Conservation (phyloP, 2,888 invertebrate genomes). For the Spisula solida region DNA sequence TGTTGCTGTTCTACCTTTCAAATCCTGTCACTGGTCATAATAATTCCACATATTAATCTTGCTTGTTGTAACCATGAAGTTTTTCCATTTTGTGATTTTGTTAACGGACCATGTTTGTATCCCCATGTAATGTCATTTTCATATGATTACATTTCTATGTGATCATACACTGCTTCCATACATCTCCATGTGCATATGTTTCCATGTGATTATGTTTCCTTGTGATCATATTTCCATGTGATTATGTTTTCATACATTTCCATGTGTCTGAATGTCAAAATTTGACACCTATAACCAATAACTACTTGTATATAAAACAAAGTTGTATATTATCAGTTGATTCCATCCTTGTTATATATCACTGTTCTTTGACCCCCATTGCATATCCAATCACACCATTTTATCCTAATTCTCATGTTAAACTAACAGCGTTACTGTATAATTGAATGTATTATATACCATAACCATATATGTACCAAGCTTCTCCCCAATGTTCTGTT, state of each 20-base stretch:
- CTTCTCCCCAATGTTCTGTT: neutral
- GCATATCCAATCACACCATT: constrained; percentile 1
- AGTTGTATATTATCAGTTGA: too few species aligned
- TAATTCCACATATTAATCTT: neutral
- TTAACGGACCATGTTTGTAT: too few species aligned
- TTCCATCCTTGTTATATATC: too few species aligned
- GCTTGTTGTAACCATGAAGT: neutral
- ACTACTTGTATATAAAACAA: too few species aligned
- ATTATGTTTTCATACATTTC: neutral
- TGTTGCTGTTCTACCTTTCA: neutral
- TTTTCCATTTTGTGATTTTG: neutral
- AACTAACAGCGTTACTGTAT: neutral
- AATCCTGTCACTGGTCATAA: neutral
- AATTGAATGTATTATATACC: neutral
- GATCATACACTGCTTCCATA: too few species aligned
- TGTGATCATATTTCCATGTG: neutral
- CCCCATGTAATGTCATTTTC: too few species aligned
- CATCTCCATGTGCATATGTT: neutral
- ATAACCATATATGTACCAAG: neutral
- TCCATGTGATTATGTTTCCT: neutral
- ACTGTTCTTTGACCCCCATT: too few species aligned
- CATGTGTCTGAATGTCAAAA: too few species aligned
- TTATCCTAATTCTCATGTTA: neutral
- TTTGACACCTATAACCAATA: too few species aligned
- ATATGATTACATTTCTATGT: too few species aligned